phyloP scores from a whole-genome alignment of 2,797 vertebrate genomes.

The Tangara arthus region DNA sequence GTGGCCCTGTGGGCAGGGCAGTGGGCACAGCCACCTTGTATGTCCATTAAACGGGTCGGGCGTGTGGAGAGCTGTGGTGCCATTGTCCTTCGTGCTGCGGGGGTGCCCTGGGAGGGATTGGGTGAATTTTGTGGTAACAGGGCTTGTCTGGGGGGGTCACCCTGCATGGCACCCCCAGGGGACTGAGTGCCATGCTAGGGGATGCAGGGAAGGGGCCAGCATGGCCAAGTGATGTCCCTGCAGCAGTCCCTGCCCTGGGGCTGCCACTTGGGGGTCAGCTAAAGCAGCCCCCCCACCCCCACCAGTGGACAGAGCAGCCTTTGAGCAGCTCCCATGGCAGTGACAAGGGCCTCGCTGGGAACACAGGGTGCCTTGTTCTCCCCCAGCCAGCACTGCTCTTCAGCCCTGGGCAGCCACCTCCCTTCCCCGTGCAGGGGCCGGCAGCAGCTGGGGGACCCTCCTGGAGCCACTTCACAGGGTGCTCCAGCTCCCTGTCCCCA shows the following conservation, averaged over 20 bases:
- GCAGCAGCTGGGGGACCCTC: not conserved
- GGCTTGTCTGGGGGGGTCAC: rapidly evolving
- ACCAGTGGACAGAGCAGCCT: not conserved
- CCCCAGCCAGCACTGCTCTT: rapidly evolving
- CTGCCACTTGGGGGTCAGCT: not conserved
- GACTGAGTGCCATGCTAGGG: rapidly evolving
- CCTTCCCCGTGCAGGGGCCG: not conserved
- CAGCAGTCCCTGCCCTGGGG: not conserved
- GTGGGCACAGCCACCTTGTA: not conserved
- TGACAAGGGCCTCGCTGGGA: not conserved
- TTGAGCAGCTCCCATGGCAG: conserved; percentile 16
- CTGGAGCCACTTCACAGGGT: not conserved
- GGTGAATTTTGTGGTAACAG: rapidly evolving
- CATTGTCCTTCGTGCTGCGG: rapidly evolving
- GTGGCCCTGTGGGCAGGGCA: not conserved
- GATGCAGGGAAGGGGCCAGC: not conserved
- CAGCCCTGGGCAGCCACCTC: rapidly evolving
- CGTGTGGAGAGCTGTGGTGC: not conserved
- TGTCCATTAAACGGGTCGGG: conserved; percentile 21
- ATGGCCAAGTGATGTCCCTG: not conserved
- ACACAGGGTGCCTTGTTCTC: conserved; percentile 51
- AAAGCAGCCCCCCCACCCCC: not conserved
- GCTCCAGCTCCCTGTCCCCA: not conserved
- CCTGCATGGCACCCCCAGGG: not conserved
- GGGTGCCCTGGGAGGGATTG: rapidly evolving